Base-by-base conservation (phyloP, 2,888 invertebrate species). In the Ligdia adustata region DNA sequence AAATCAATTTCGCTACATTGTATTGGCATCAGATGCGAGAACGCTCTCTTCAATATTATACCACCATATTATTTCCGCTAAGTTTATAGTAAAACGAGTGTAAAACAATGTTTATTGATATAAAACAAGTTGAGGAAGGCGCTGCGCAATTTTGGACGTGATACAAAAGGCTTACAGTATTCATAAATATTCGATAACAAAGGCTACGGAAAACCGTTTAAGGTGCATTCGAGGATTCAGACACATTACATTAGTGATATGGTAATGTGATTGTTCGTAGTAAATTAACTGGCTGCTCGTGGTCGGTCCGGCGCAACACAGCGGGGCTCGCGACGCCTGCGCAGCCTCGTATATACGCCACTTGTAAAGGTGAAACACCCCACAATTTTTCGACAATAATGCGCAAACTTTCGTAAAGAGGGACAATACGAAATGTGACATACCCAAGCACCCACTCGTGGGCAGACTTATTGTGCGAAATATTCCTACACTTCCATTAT, bases 181-280 rank as follows among this genome's bases (percentile, higher is more conserved):
- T 83, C 81, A 88, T 87, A 89, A 82, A 88, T 84, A 80, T 83
- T 69, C 69, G 71, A 73, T 69, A 83, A 89, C 89, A 90, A 90
- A 88, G 82, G 87, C 75, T 71, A 82, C 76, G 77, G 79, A 79
- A 82, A 79, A 82, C 82, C 86, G 81, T 88, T 88, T 88, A 88
- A 86, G 86, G 83, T 67, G 69, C 78, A 85, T 75, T 79, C 75
- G 67, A 78, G 77, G 80, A 81, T 84, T 78, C 80, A 76, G 72
- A 75, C 78, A 81, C 81, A 79, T 88, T 82, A 82, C 82, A 82
- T 85, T 85, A 83, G 83, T 84, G 83, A 84, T 89, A 89, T 89
- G 88, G 84, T 90, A 89, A 90, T 89, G 87, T 84, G 86, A 84
- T 86, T 88, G 87, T 88, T 82, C 70, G 76, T 80, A 79, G 86